phyloP scores from a whole-genome alignment of 64 coral and sea anemone genomes.

The Pocillopora damicornis region DNA sequence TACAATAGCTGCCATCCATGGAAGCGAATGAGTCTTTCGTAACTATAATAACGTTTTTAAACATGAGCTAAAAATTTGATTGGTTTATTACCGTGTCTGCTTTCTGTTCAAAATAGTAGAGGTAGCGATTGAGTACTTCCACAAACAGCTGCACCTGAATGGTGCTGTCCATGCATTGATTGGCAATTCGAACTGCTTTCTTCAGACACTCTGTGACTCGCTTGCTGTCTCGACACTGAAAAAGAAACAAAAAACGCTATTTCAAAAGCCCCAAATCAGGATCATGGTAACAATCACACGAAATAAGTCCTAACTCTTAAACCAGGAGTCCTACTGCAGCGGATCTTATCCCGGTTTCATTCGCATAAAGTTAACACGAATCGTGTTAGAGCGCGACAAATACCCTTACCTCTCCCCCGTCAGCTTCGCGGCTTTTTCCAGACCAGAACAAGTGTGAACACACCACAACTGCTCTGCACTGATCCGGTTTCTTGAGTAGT shows the following conservation, averaged over 20 bases:
- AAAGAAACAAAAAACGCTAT: neutral
- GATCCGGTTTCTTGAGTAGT: conserved; percentile 93
- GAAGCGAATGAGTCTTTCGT: neutral
- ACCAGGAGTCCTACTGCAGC: no score
- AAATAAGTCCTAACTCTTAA: neutral
- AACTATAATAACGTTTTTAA: no score
- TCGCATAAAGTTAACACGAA: no score
- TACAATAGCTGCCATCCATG: no score
- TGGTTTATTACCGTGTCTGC: conserved; percentile 71
- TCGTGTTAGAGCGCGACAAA: no score
- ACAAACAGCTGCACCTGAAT: conserved; percentile 96
- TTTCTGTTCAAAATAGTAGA: conserved; percentile 83
- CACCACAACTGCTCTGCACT: conserved; percentile 90
- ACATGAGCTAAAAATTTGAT: neutral
- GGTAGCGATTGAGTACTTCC: conserved; percentile 91
- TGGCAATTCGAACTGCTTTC: conserved; percentile 95
- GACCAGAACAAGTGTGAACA: conserved; percentile 99
- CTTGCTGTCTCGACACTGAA: conserved; percentile 84
- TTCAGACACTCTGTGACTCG: conserved; percentile 95
- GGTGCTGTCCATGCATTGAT: conserved; percentile 95
- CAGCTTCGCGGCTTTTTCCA: conserved; percentile 85
- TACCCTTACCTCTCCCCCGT: conserved; percentile 82
- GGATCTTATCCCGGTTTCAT: no score
- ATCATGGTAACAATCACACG: neutral
- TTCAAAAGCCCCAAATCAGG: neutral